phyloP scores from a whole-genome alignment of 1,140 invertebrate genomes.

The Temnothorax longispinosus region DNA sequence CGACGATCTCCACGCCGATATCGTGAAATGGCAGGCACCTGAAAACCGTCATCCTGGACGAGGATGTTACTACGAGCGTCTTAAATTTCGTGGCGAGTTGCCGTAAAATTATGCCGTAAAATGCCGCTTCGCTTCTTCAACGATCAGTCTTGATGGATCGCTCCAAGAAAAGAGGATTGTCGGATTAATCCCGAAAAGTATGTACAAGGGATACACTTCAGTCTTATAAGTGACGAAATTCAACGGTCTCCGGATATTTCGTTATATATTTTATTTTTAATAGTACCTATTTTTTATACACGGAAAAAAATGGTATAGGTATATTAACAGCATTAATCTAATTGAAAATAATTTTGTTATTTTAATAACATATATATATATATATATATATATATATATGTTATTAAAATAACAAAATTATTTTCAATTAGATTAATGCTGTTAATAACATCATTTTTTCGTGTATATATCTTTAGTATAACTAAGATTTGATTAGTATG shows the following conservation, averaged over 20 bases:
- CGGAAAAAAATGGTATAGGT: too few species aligned
- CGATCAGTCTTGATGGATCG: neutral
- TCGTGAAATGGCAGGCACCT: conserved; percentile 24
- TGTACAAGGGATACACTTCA: neutral
- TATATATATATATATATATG: too few species aligned
- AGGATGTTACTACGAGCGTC: neutral
- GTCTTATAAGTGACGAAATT: neutral
- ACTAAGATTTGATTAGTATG: neutral
- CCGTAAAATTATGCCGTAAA: neutral
- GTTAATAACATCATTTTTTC: too few species aligned
- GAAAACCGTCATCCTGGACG: conserved; percentile 14
- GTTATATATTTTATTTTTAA: neutral
- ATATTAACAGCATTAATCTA: too few species aligned
- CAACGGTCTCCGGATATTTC: neutral
- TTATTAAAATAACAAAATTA: too few species aligned
- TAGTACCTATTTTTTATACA: too few species aligned
- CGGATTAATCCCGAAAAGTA: neutral
- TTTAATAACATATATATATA: too few species aligned
- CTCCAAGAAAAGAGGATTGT: neutral
- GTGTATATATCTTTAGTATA: neutral
- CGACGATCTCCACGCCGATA: conserved; percentile 35
- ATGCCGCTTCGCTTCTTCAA: neutral
- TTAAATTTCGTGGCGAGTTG: neutral
- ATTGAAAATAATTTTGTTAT: too few species aligned
- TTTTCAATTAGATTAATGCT: too few species aligned